Evolutionary conservation across 2,888 invertebrate genomes (phyloP).

Genomic region (Monoplex corrugatus): DNA sequence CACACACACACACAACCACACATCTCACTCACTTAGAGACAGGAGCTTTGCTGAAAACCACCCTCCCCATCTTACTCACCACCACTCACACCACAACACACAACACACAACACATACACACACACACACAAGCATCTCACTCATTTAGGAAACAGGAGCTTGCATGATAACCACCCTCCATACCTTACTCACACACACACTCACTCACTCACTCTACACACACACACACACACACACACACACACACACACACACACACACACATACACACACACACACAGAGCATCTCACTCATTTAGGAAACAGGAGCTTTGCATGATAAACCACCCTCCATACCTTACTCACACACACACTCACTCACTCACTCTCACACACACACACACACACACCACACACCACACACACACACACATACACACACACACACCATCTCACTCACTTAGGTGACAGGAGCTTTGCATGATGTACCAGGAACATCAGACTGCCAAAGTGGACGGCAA

Average conservation of each 20-base stretch:
- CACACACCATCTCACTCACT: slow-evolving; percentile 36
- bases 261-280: too few relatives aligned
- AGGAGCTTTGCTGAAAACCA: slow-evolving; percentile 77
- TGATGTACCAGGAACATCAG: slow-evolving; percentile 91
- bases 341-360: background rate
- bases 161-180: too few relatives aligned
- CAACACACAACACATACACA: background rate
- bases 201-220: background rate
- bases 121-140: too few relatives aligned
- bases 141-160: too few relatives aligned
- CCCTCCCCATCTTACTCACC: too few relatives aligned
- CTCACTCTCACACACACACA: slow-evolving; percentile 33
- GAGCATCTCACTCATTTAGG: too few relatives aligned
- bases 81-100: background rate
- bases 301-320: too few relatives aligned
- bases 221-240: background rate
- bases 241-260: too few relatives aligned
- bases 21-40: too few relatives aligned
- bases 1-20: too few relatives aligned
- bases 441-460: slow-evolving; percentile 70
- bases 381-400: background rate
- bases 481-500: slow-evolving; percentile 95
- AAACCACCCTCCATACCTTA: background rate
- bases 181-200: too few relatives aligned
- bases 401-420: background rate